phyloP scores from a whole-genome alignment of 2,113 vertebrate species.

The Agapornis roseicollis region DNA sequence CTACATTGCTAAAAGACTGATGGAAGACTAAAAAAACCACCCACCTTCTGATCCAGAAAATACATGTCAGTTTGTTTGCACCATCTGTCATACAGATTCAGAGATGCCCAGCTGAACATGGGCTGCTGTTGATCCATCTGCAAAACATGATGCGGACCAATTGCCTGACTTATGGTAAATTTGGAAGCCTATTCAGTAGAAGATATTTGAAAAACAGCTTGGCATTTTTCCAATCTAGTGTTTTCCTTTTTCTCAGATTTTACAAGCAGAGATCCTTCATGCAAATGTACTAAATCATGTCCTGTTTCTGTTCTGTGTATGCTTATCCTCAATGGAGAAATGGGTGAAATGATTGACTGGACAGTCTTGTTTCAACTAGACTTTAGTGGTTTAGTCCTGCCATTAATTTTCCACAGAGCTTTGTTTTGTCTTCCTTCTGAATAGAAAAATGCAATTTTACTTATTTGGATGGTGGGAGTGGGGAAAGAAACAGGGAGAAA shows the following conservation, averaged over 20 bases:
- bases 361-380: not conserved
- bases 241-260: not conserved
- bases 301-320: fast-evolving
- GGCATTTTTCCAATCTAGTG: not conserved
- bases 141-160: slow-evolving; percentile 9
- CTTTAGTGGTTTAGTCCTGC: not conserved
- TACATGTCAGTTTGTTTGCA: slow-evolving; percentile 9
- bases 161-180: not conserved
- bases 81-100: slow-evolving; percentile 53
- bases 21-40: not conserved
- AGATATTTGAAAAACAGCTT: not conserved
- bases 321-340: not conserved
- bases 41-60: slow-evolving; percentile 22
- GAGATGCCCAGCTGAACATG: slow-evolving; percentile 37
- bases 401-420: not conserved
- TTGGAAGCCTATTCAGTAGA: not conserved
- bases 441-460: not conserved
- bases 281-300: not conserved
- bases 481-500: not conserved
- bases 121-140: slow-evolving; percentile 45
- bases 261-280: not conserved
- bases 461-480: not conserved
- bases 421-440: not conserved
- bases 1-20: slow-evolving; percentile 10
- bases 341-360: not conserved